phyloP scores from a whole-genome alignment of 2,113 vertebrate genomes.

The Urocynchramus pylzowi region DNA sequence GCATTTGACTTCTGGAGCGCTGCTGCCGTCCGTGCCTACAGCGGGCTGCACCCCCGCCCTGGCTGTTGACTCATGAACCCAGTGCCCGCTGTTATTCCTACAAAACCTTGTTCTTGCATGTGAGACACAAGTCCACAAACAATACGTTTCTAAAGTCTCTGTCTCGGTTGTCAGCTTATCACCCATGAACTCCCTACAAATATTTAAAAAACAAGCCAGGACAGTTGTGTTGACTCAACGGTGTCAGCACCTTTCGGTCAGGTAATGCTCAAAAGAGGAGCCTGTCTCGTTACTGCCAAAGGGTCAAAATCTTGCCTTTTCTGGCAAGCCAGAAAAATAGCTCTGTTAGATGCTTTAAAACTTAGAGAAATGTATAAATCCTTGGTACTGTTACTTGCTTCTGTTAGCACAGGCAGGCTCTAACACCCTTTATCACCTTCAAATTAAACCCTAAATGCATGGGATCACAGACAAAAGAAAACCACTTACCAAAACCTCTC shows the following conservation, averaged over 20 bases:
- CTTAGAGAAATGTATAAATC: not conserved
- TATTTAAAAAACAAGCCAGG: slow-evolving; percentile 32
- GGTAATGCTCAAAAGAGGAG: not conserved
- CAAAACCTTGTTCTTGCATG: not conserved
- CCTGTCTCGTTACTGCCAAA: not conserved
- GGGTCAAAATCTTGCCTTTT: not conserved
- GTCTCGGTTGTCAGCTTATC: not conserved
- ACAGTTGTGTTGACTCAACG: not conserved
- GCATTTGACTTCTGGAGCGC: not conserved
- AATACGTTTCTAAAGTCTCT: not conserved
- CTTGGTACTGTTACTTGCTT: not conserved
- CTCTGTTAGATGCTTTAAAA: not conserved
- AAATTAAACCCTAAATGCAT: not conserved
- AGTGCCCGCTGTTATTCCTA: not conserved
- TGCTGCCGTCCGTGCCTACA: not conserved
- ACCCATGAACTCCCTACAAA: not conserved
- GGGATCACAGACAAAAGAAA: not conserved
- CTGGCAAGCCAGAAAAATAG: not conserved
- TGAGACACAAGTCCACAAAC: not conserved
- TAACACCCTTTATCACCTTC: not conserved
- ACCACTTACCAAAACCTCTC: not conserved
- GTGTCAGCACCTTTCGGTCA: not conserved
- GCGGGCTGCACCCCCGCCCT: not conserved
- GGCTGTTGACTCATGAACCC: not conserved
- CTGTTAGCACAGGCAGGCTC: not conserved